Conservation (phyloP, 1,140 invertebrate species). For the Metopolophium dirhodum region DNA sequence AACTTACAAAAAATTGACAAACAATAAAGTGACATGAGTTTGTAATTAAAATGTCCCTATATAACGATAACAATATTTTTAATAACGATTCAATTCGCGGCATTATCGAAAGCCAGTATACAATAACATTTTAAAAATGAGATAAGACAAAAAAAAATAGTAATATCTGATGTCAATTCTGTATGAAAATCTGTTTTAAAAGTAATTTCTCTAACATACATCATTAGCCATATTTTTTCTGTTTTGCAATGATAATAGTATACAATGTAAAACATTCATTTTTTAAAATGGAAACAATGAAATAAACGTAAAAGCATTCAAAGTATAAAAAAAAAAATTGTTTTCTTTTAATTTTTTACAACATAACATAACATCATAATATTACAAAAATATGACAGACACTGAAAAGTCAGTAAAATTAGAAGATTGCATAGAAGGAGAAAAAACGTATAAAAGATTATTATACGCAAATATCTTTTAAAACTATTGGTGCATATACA, state of each 20-base stretch:
- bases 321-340: background rate
- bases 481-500: background rate
- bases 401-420: background rate
- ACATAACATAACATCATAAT: background rate
- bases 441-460: no score
- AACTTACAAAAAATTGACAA: background rate
- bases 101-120: background rate
- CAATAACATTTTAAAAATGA: background rate
- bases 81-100: background rate
- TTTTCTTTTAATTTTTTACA: background rate
- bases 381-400: background rate
- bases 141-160: background rate
- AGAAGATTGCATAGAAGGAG: background rate
- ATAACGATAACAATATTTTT: background rate
- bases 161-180: background rate
- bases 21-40: background rate
- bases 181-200: background rate
- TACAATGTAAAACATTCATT: no score
- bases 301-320: no score
- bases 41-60: background rate
- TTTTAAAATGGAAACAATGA: no score
- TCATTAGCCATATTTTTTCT: no score
- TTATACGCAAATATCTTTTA: background rate
- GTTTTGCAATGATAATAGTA: no score
- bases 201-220: no score